Conservation (phyloP, 2,888 invertebrate genomes). For the Mayetiola destructor region DNA sequence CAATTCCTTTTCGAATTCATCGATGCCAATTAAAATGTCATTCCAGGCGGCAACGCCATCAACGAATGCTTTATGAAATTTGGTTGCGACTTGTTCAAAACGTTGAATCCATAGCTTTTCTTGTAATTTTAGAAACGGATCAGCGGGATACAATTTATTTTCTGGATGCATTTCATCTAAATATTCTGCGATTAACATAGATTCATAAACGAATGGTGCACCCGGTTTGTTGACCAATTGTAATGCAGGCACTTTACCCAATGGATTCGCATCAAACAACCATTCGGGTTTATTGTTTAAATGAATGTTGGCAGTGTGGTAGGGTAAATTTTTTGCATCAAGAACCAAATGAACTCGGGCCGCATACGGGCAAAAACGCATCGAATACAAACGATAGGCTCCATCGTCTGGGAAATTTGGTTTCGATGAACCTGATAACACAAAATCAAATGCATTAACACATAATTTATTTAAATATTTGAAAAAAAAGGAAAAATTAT, state of each 20-base stretch:
- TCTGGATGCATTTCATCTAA: slow-evolving; percentile 65
- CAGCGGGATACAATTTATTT: slow-evolving; percentile 46
- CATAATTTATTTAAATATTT: neutral
- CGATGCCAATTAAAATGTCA: slow-evolving; percentile 43
- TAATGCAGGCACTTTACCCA: slow-evolving; percentile 60
- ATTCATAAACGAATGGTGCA: slow-evolving; percentile 51
- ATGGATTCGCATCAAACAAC: slow-evolving; percentile 50
- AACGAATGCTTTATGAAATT: neutral
- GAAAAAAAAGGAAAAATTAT: neutral
- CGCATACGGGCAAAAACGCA: slow-evolving; percentile 75
- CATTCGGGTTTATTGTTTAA: slow-evolving; percentile 68
- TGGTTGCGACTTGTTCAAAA: slow-evolving; percentile 19
- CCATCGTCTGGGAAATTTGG: slow-evolving; percentile 45
- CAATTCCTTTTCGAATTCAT: slow-evolving; percentile 51
- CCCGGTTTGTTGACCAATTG: slow-evolving; percentile 51
- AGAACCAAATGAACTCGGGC: slow-evolving; percentile 60
- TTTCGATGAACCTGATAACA: slow-evolving; percentile 44
- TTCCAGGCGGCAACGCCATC: slow-evolving; percentile 32
- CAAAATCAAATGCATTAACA: neutral
- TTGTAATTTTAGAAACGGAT: slow-evolving; percentile 38
- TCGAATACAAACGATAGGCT: slow-evolving; percentile 60
- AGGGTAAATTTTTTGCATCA: slow-evolving; percentile 62
- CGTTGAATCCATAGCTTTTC: slow-evolving; percentile 33
- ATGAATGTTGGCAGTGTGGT: slow-evolving; percentile 61
- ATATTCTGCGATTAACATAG: slow-evolving; percentile 62